These are phyloP conservation scores for Trichogramma pretiosum DNA, from an alignment of 1,140 invertebrate genomes.

Conservation along the genomic window DNA sequence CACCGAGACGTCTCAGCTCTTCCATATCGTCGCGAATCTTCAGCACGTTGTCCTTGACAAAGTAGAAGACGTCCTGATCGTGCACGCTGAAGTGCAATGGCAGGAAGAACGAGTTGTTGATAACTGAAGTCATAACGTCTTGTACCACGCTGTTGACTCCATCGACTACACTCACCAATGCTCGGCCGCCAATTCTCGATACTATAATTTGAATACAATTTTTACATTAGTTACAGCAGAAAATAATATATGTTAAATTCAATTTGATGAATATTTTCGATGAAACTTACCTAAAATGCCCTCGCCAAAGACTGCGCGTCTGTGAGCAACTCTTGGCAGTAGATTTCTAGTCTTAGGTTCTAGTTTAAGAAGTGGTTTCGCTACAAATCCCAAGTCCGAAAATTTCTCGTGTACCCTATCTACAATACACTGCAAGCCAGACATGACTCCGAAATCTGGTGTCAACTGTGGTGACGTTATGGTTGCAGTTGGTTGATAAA, in stretches of 20 bases:
- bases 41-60: conserved; percentile 83
- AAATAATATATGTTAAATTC: too few species aligned
- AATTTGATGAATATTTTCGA: too few species aligned
- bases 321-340: conserved; percentile 69
- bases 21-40: conserved; percentile 84
- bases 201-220: too few species aligned
- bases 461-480: conserved; percentile 68
- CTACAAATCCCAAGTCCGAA: conserved; percentile 72
- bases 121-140: conserved; percentile 85
- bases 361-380: conserved; percentile 69
- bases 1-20: conserved; percentile 72
- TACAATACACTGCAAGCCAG: conserved; percentile 77
- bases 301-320: conserved; percentile 78
- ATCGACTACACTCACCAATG: conserved; percentile 76
- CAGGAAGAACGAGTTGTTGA: conserved; percentile 88
- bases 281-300: conserved; percentile 75
- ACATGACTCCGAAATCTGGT: conserved; percentile 80
- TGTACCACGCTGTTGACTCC: conserved; percentile 80
- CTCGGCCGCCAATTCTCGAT: conserved; percentile 70
- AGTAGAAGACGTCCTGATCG: conserved; percentile 89
- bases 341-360: conserved; percentile 73
- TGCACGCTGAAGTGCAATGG: conserved; percentile 86
- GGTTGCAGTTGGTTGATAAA: conserved; percentile 65
- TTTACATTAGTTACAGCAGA: too few species aligned
- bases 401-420: conserved; percentile 72